These are phyloP conservation scores for Tretioscincus oriximinensis DNA, from an alignment of 2,113 vertebrate genomes.

Conservation along the genomic window DNA sequence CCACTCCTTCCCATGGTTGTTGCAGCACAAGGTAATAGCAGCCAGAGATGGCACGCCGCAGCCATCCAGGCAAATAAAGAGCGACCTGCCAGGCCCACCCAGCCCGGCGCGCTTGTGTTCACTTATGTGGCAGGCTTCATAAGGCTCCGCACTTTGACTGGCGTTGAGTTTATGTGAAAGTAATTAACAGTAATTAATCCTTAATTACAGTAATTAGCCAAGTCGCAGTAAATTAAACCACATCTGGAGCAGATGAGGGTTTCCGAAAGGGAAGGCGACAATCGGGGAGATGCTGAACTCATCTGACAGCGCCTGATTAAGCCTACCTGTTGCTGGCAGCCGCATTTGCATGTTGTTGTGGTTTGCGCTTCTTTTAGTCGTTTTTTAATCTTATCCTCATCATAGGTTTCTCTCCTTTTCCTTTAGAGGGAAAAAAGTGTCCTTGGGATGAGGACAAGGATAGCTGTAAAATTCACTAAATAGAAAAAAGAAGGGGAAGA, in stretches of 20 bases:
- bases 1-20: not conserved
- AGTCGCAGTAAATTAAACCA: constrained; percentile 99
- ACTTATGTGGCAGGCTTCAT: constrained; percentile 88
- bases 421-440: constrained; percentile 33
- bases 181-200: constrained; percentile 99
- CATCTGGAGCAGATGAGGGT: constrained; percentile 97
- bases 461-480: constrained; percentile 43
- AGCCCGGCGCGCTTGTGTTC: constrained; percentile 74
- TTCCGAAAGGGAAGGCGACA: constrained; percentile 82
- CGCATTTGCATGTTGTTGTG: constrained; percentile 77
- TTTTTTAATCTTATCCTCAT: constrained; percentile 56
- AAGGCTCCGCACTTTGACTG: constrained; percentile 94
- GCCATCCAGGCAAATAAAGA: not conserved
- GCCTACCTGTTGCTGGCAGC: constrained; percentile 80
- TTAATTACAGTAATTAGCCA: constrained; percentile 99
- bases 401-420: constrained; percentile 33
- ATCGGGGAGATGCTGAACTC: constrained; percentile 78
- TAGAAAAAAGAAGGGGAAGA: constrained; percentile 25
- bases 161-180: constrained; percentile 99
- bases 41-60: rapidly evolving
- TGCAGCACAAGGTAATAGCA: not conserved
- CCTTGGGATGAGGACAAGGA: constrained; percentile 45
- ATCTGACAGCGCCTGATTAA: constrained; percentile 84
- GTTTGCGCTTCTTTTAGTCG: constrained; percentile 68
- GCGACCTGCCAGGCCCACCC: constrained; percentile 59